Percentiles rank a stretch among this genome's conserved stretches.
phyloP scores from a whole-genome alignment of 2,797 vertebrate species.

The Leptoclinus maculatus region DNA sequence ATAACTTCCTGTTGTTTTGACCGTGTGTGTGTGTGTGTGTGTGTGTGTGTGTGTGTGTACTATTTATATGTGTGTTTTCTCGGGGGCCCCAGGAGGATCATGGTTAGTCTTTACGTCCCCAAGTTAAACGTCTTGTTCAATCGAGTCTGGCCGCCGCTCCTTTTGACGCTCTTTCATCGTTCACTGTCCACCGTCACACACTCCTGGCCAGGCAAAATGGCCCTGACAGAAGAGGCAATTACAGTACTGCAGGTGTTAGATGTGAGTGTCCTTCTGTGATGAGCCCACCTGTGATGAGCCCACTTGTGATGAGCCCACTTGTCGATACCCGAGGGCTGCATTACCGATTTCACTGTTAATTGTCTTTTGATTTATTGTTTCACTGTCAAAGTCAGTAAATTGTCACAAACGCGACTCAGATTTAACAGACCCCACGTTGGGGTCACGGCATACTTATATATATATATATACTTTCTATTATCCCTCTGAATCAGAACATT shows the following conservation, averaged over 20 bases:
- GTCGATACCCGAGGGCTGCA: not conserved
- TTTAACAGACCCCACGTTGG: not conserved
- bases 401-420: not conserved
- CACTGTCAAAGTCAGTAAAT: not conserved
- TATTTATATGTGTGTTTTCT: slow-evolving; percentile 60
- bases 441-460: no score
- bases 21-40: slow-evolving; percentile 3
- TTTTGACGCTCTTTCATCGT: slow-evolving; percentile 32
- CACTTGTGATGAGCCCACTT: not conserved
- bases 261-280: slow-evolving; percentile 10
- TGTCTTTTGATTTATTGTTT: not conserved
- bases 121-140: slow-evolving; percentile 61
- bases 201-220: slow-evolving; percentile 7
- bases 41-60: not conserved
- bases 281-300: not conserved
- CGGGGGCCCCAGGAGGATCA: slow-evolving; percentile 48
- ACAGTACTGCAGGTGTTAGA: not conserved
- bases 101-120: slow-evolving; percentile 53
- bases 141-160: slow-evolving; percentile 11
- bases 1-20: slow-evolving; percentile 74
- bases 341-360: not conserved
- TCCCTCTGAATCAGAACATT: not conserved
- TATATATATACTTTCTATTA: no score
- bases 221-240: slow-evolving; percentile 13
- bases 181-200: slow-evolving; percentile 34